Percentiles rank a stretch among this genome's conserved stretches.
Evolutionary conservation across 2,888 invertebrate genomes (phyloP).

Genomic region (Sesamia inferens): DNA sequence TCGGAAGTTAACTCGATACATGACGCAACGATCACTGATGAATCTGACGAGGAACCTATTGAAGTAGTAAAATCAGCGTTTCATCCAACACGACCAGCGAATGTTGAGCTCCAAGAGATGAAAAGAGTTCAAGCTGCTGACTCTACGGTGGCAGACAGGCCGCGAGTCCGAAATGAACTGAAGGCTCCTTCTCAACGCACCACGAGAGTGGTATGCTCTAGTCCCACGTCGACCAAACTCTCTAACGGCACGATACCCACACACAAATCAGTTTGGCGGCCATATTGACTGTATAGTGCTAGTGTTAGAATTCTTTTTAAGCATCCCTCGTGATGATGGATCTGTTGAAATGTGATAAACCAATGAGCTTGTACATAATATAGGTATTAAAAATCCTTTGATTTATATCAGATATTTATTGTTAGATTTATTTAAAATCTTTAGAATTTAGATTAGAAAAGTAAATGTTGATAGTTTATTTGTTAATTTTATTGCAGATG

Average conservation of each 20-base stretch:
- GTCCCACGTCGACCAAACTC: conserved; percentile 90
- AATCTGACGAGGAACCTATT: conserved; percentile 93
- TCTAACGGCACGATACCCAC: conserved; percentile 88
- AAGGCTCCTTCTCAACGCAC: conserved; percentile 91
- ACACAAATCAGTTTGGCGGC: conserved; percentile 93
- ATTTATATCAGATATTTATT: conserved; percentile 83
- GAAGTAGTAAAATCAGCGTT: conserved; percentile 94
- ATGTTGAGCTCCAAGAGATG: conserved; percentile 89
- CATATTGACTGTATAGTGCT: conserved; percentile 89
- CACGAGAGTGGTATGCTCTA: conserved; percentile 82
- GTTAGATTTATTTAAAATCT: conserved; percentile 76
- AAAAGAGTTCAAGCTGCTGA: conserved; percentile 90
- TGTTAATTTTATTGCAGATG: conserved; percentile 83
- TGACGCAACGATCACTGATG: conserved; percentile 91
- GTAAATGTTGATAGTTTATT: conserved; percentile 77
- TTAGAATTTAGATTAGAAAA: conserved; percentile 72
- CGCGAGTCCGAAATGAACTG: conserved; percentile 86
- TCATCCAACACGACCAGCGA: conserved; percentile 91
- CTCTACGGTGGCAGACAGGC: conserved; percentile 89
- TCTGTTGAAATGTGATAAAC: conserved; percentile 87
- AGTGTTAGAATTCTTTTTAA: conserved; percentile 68
- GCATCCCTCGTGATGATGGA: conserved; percentile 72
- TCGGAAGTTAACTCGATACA: conserved; percentile 91
- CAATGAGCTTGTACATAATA: conserved; percentile 89
- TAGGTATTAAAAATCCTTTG: conserved; percentile 77